phyloP scores from a whole-genome alignment of 2,797 vertebrate species.

The Agapornis canus region DNA sequence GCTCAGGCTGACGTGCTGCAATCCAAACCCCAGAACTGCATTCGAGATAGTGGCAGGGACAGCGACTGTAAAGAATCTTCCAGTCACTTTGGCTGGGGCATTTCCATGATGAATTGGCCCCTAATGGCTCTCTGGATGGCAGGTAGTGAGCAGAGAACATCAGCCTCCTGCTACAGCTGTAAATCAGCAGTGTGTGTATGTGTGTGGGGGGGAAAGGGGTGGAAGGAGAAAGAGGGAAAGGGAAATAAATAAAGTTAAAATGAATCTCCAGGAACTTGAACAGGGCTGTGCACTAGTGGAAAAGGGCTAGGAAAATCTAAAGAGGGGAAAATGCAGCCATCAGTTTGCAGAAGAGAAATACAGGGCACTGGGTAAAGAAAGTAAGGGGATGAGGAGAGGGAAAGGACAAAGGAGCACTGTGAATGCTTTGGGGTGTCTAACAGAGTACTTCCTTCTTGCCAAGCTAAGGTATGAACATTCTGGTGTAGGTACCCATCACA shows the following conservation, averaged over 20 bases:
- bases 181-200: background rate
- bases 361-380: background rate
- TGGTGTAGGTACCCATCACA: accelerated
- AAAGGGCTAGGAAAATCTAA: background rate
- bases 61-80: background rate
- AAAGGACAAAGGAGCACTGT: background rate
- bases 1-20: background rate
- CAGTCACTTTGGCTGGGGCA: background rate
- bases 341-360: background rate
- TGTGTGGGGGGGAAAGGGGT: accelerated
- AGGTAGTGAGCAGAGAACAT: background rate
- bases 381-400: background rate
- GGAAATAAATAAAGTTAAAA: background rate
- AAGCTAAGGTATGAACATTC: background rate
- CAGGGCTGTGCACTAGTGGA: background rate
- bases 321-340: background rate
- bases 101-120: background rate
- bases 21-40: background rate
- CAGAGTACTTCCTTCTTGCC: background rate
- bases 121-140: background rate
- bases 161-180: background rate
- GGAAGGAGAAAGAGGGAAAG: background rate
- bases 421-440: background rate
- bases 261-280: background rate
- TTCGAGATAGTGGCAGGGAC: background rate